phyloP scores from a whole-genome alignment of 2,888 invertebrate genomes.

The Diplazon laetatorius region DNA sequence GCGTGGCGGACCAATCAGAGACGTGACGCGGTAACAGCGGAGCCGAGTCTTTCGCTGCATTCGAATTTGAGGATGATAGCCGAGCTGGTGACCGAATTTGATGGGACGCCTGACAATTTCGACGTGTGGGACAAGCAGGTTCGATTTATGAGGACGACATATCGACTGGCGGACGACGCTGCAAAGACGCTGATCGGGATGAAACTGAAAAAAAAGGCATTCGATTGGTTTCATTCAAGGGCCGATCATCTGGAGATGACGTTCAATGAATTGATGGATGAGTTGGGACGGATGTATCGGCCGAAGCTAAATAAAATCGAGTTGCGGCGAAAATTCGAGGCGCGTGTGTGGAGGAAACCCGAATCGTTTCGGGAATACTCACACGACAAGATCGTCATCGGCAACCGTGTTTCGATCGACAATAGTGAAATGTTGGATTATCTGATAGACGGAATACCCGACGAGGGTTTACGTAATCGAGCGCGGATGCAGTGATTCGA shows the following conservation, averaged over 20 bases:
- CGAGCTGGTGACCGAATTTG: slow-evolving; percentile 44
- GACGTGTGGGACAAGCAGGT: slow-evolving; percentile 52
- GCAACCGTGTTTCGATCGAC: slow-evolving; percentile 54
- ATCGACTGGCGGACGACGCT: slow-evolving; percentile 40
- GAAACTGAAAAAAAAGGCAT: slow-evolving; percentile 46
- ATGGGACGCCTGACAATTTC: slow-evolving; percentile 49
- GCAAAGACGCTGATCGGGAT: slow-evolving; percentile 45
- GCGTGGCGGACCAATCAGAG: too few relatives aligned
- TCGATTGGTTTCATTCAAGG: slow-evolving; percentile 54
- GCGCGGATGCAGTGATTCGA: slow-evolving; percentile 42
- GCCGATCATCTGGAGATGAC: slow-evolving; percentile 47
- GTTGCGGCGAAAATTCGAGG: slow-evolving; percentile 54
- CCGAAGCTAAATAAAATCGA: slow-evolving; percentile 39
- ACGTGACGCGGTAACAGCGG: too few relatives aligned
- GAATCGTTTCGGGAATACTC: slow-evolving; percentile 59
- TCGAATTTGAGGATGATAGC: slow-evolving; percentile 45
- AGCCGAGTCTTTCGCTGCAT: background rate
- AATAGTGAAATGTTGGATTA: slow-evolving; percentile 29
- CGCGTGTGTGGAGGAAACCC: slow-evolving; percentile 46
- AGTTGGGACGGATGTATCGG: slow-evolving; percentile 52
- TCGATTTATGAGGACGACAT: slow-evolving; percentile 40
- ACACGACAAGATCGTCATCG: slow-evolving; percentile 59
- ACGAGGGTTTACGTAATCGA: slow-evolving; percentile 40
- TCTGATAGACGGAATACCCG: slow-evolving; percentile 51
- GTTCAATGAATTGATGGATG: slow-evolving; percentile 46